A percentile compares a stretch with the other conserved stretches of the same genome.
Evolutionary conservation across 2,888 invertebrate genomes (phyloP).

Genomic region (Phengaris arion): DNA sequence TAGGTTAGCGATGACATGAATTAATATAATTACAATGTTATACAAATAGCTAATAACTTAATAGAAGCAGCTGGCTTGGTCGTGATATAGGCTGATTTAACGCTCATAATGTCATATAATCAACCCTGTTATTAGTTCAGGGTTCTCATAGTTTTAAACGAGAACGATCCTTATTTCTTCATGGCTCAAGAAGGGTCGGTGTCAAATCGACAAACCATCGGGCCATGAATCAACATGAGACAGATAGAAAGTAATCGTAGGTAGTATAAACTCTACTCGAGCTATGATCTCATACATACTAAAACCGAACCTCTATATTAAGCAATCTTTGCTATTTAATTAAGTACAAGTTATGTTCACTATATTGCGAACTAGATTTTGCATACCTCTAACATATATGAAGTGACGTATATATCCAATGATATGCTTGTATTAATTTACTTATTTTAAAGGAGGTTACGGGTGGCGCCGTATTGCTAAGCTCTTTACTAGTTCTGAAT

Average conservation of each 20-base stretch:
- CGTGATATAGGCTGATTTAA: conserved; percentile 3
- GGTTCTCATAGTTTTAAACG: neutral
- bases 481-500: conserved; percentile 63
- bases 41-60: conserved; percentile 3
- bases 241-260: too few species aligned
- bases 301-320: neutral
- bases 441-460: conserved; percentile 52
- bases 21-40: conserved; percentile 9
- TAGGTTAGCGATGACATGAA: neutral
- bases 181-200: too few species aligned
- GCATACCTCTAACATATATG: conserved; percentile 27
- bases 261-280: neutral
- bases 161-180: too few species aligned
- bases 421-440: conserved; percentile 47
- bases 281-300: neutral
- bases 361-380: conserved; percentile 21
- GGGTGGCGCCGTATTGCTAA: conserved; percentile 58
- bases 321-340: neutral
- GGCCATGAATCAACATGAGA: too few species aligned
- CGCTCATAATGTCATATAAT: neutral
- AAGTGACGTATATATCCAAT: conserved; percentile 52
- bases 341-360: conserved; percentile 19
- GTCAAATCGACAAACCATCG: too few species aligned
- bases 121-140: neutral
- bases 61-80: conserved; percentile 3